Percentiles rank a stretch among this genome's conserved stretches.
phyloP scores from a whole-genome alignment of 2,888 invertebrate genomes.

The Oxystoma pomonae region DNA sequence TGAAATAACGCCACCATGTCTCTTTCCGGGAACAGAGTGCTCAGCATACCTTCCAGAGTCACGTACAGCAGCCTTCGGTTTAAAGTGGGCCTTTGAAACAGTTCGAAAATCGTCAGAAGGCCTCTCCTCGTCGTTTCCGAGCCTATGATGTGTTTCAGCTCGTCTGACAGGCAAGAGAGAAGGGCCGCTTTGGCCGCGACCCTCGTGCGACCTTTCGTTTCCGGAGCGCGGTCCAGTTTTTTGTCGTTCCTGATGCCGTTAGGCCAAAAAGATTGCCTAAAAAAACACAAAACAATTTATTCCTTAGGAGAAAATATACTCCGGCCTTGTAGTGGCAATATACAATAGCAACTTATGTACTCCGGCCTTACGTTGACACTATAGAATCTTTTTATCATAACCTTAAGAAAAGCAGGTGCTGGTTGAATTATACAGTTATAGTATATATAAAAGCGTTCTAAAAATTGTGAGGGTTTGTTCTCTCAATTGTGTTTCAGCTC shows the following conservation, averaged over 20 bases:
- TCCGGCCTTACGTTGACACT: too few relatives aligned
- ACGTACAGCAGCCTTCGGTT: slow-evolving; percentile 82
- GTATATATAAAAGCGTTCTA: too few relatives aligned
- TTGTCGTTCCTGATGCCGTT: slow-evolving; percentile 50
- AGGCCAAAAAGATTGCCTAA: slow-evolving; percentile 59
- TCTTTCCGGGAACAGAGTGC: slow-evolving; percentile 76
- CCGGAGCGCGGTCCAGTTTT: slow-evolving; percentile 39
- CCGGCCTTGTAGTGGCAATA: too few relatives aligned
- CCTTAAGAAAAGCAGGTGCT: too few relatives aligned
- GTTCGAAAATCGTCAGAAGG: slow-evolving; percentile 76
- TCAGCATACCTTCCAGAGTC: slow-evolving; percentile 74
- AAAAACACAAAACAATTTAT: too few relatives aligned
- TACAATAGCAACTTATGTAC: too few relatives aligned
- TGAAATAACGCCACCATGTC: slow-evolving; percentile 67
- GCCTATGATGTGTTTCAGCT: slow-evolving; percentile 84
- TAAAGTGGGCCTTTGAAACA: slow-evolving; percentile 81
- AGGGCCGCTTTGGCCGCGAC: slow-evolving; percentile 84
- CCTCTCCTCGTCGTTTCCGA: slow-evolving; percentile 83
- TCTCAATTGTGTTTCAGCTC: slow-evolving; percentile 84
- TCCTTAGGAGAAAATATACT: too few relatives aligned
- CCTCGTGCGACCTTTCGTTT: slow-evolving; percentile 65
- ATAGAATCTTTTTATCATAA: too few relatives aligned
- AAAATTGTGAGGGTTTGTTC: too few relatives aligned
- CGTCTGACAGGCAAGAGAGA: slow-evolving; percentile 83
- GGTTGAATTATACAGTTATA: too few relatives aligned